These are phyloP conservation scores for Drosophila meridiana DNA, from an alignment of 2,888 invertebrate genomes.

Conservation along the genomic window DNA sequence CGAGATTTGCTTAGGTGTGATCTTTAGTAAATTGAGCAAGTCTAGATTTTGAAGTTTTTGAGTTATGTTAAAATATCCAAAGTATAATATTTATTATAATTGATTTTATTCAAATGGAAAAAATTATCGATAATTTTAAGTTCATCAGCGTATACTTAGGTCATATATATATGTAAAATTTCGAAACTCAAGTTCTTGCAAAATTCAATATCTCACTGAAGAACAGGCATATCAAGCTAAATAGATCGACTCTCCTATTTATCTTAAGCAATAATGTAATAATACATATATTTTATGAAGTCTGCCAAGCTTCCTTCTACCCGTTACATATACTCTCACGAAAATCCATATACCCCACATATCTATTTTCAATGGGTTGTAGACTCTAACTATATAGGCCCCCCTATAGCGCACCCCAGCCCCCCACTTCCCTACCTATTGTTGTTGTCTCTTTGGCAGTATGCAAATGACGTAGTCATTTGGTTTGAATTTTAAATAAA, in stretches of 20 bases:
- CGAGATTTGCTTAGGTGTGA: fast-evolving
- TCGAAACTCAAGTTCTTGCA: too few relatives aligned
- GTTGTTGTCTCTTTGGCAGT: slow-evolving; percentile 39
- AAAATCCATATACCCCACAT: neutral
- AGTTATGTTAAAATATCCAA: neutral
- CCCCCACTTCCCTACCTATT: slow-evolving; percentile 10
- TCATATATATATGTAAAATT: neutral
- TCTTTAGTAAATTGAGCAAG: neutral
- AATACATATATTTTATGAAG: neutral
- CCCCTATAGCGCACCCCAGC: neutral
- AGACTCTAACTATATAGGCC: neutral
- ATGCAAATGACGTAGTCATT: slow-evolving; percentile 66
- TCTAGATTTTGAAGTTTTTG: neutral
- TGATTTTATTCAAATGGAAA: neutral
- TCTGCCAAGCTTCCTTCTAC: neutral
- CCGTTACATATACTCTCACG: neutral
- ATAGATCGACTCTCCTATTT: too few relatives aligned
- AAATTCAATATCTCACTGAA: too few relatives aligned
- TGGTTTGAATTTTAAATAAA: slow-evolving; percentile 58
- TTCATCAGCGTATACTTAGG: neutral
- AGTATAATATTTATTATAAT: neutral
- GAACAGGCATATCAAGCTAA: too few relatives aligned
- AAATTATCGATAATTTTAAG: neutral
- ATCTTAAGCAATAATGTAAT: too few relatives aligned
- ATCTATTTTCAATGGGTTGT: neutral